These are phyloP conservation scores for Harpagifer antarcticus DNA, from an alignment of 2,797 vertebrate species.

Conservation along the genomic window DNA sequence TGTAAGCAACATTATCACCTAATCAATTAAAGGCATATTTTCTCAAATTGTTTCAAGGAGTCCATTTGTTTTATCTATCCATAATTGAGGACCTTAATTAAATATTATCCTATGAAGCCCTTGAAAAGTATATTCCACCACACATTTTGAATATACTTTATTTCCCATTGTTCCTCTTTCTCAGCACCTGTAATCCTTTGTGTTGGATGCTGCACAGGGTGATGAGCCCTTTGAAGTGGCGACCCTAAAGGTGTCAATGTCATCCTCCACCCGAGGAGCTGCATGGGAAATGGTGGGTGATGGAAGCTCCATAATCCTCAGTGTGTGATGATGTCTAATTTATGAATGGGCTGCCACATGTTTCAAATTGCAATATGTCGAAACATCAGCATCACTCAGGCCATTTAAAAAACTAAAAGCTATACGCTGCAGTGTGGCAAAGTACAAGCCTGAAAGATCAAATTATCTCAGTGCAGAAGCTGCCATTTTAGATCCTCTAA, in stretches of 20 bases:
- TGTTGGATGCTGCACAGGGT: neutral
- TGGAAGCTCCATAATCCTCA: conserved; percentile 22
- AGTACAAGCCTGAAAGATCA: conserved; percentile 8
- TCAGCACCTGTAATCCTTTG: conserved; percentile 2
- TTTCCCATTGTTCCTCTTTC: neutral
- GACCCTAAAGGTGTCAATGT: conserved; percentile 22
- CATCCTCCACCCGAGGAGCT: conserved; percentile 1
- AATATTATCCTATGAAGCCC: rapidly evolving
- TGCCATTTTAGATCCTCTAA: conserved; percentile 37
- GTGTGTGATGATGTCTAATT: conserved; percentile 3
- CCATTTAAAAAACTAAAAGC: neutral
- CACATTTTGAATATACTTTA: neutral
- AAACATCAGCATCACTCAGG: conserved; percentile 13
- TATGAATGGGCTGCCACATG: conserved; percentile 8
- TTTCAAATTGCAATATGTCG: conserved; percentile 8
- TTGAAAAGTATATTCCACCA: neutral
- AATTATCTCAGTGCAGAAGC: conserved; percentile 12
- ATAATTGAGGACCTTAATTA: neutral
- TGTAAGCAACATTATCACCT: no score
- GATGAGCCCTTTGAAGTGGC: conserved; percentile 4
- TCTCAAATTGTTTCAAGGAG: no score
- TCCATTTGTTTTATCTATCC: no score
- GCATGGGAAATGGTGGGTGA: neutral
- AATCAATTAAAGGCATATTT: no score
- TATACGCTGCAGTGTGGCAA: neutral